phyloP scores from a whole-genome alignment of 2,888 invertebrate genomes.

The Camptogramma bilineatum region DNA sequence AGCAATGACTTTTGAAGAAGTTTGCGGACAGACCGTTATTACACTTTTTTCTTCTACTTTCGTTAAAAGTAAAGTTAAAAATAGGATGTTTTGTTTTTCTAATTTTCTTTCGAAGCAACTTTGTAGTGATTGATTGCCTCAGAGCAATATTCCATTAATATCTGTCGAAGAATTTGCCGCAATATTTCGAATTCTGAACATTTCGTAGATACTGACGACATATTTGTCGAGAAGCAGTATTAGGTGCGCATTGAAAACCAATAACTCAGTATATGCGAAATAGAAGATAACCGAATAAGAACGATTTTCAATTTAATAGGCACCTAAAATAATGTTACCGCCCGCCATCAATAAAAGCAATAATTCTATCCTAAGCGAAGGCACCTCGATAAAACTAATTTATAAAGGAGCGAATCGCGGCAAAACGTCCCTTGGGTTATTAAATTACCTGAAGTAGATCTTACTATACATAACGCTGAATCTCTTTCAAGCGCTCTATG shows the following conservation, averaged over 20 bases:
- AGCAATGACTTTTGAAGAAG: conserved; percentile 25
- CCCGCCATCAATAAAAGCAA: conserved; percentile 57
- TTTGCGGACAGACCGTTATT: conserved; percentile 35
- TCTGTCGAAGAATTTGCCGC: conserved; percentile 76
- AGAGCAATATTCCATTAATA: conserved; percentile 78
- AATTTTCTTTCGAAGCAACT: conserved; percentile 59
- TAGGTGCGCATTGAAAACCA: conserved; percentile 3
- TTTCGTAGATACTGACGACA: conserved; percentile 45
- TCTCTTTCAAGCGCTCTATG: conserved; percentile 64
- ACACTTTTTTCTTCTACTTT: conserved; percentile 49
- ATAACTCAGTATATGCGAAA: not conserved
- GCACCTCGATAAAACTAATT: conserved; percentile 72
- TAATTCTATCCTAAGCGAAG: conserved; percentile 65
- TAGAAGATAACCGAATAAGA: conserved; percentile 12
- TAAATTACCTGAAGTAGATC: conserved; percentile 61
- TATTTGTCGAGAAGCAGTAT: conserved; percentile 16
- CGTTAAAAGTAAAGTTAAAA: conserved; percentile 53
- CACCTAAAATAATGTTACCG: conserved; percentile 45
- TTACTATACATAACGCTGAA: conserved; percentile 51
- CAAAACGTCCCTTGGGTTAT: conserved; percentile 70
- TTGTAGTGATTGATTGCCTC: conserved; percentile 76
- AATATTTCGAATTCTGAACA: conserved; percentile 52
- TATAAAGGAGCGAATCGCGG: conserved; percentile 64
- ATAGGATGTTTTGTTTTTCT: conserved; percentile 60
- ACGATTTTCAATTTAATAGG: conserved; percentile 19